A percentile compares a stretch with the other conserved stretches of the same genome.
Conservation (phyloP, 2,888 invertebrate species). For the Bombylius major region DNA sequence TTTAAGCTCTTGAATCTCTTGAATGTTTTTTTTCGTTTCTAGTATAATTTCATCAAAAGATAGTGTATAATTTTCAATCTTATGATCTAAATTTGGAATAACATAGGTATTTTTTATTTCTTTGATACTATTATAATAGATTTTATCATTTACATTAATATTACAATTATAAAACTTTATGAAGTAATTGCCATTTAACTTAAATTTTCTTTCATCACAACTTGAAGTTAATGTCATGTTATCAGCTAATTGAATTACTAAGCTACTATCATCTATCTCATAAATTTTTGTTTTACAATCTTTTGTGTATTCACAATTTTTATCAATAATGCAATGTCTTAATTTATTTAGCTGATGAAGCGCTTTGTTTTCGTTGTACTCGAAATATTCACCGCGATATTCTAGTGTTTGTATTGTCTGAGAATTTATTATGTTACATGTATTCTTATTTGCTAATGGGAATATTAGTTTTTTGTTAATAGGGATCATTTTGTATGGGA, state of each 20-base stretch:
- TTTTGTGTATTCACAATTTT: conserved; percentile 1
- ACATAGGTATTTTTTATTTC: too few relatives aligned
- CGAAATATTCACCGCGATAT: conserved; percentile 1
- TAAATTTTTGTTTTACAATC: conserved; percentile 4
- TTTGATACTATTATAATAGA: too few relatives aligned
- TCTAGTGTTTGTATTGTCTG: conserved; percentile 1
- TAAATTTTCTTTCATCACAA: conserved; percentile 4
- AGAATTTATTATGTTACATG: conserved; percentile 2
- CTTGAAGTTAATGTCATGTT: conserved; percentile 4
- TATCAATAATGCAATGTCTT: conserved; percentile 1
- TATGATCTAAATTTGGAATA: too few relatives aligned
- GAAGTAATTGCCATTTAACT: conserved; percentile 1
- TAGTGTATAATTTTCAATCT: too few relatives aligned
- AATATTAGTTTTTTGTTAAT: conserved; percentile 6
- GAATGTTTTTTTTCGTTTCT: too few relatives aligned
- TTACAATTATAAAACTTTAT: conserved; percentile 5
- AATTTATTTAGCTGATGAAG: conserved; percentile 4
- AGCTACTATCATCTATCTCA: conserved; percentile 3
- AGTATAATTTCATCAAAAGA: too few relatives aligned
- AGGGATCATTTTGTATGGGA: neutral
- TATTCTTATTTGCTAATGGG: conserved; percentile 2
- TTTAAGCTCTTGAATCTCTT: neutral
- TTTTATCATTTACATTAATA: neutral
- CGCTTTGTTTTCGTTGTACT: conserved; percentile 4
- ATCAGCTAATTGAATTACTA: conserved; percentile 2